Base-by-base conservation (phyloP, 2,797 vertebrate species). In the Hemibagrus guttatus region DNA sequence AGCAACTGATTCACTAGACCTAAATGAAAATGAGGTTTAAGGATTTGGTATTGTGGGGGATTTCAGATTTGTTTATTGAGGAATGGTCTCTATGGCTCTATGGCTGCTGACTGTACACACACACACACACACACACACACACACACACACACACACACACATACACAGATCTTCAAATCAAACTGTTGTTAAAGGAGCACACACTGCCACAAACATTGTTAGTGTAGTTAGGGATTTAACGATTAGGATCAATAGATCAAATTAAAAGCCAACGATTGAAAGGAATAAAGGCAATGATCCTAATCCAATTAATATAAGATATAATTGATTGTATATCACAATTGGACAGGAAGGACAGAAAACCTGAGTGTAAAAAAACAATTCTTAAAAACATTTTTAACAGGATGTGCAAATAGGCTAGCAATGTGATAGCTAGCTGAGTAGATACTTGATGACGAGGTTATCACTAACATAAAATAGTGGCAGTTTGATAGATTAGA, bases 101-200 rank as follows among this genome's bases (percentile, higher is more conserved):
- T 86, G 75, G 42, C 4, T 66, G 26, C 26, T 6, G 26, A 49
- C 26, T 28, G 9, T 39, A 75, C 46, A 52, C 26, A 52, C 14
- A 28, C 26, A 52, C 71, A 74, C 71, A 74, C 71, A 74, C 23
- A 74, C 42, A n/a, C 71, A 71, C 71, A 74, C 46, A 74, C 42
- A 49, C 71, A 46, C 63, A 75, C 46, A 52, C 26, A 52, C 14
- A 28, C 26, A 52, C 71, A 74, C 71, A 74, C 71, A 74, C 23
- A 74, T 26, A n/a, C 71, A 49, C 5, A 26, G 23, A 28, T 75
- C 26, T 75, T 76, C 17, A 54, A 31, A 31, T 56, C 49, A 54
- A 35, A 39, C 3, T 35, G 31, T 17, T 79, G 4, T 58, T 79
- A 58, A 58, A 58, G 12, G 35, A 61, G 19, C 16, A 61, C 59